Conservation (phyloP, 2,888 invertebrate species). For the Clepsis dumicolana region DNA sequence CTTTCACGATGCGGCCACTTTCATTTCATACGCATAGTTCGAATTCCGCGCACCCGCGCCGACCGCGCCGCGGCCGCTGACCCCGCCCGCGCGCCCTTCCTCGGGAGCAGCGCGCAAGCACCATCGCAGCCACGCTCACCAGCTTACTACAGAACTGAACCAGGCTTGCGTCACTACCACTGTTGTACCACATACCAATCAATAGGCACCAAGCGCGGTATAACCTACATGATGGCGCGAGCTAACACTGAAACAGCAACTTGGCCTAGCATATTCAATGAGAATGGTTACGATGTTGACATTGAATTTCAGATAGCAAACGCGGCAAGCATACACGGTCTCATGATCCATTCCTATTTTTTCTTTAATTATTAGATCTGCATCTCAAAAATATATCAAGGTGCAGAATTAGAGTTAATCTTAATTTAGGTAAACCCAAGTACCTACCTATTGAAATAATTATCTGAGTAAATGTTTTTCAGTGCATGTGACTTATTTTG, state of each 20-base stretch:
- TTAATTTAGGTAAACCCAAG: background rate
- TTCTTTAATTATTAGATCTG: background rate
- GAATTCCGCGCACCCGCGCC: constrained; percentile 83
- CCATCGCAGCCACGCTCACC: constrained; percentile 59
- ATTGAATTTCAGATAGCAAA: background rate
- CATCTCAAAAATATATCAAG: background rate
- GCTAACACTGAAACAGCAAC: background rate
- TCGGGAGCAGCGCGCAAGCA: constrained; percentile 61
- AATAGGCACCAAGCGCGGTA: background rate
- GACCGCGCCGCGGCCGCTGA: constrained; percentile 82
- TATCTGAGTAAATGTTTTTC: background rate
- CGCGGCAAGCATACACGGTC: background rate
- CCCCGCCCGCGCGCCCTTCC: constrained; percentile 84
- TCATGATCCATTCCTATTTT: background rate
- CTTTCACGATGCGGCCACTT: constrained; percentile 85
- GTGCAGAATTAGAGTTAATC: no score
- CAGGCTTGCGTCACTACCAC: constrained; percentile 23
- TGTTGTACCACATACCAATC: constrained; percentile 16
- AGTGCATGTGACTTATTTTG: background rate
- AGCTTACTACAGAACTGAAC: constrained; percentile 37
- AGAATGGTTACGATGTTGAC: background rate
- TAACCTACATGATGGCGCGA: background rate
- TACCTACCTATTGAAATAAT: background rate
- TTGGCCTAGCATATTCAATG: background rate
- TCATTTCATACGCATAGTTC: constrained; percentile 86